Percentiles rank a stretch among this genome's conserved stretches.
phyloP scores from a whole-genome alignment of 2,888 invertebrate genomes.

The Pardosa pseudoannulata region DNA sequence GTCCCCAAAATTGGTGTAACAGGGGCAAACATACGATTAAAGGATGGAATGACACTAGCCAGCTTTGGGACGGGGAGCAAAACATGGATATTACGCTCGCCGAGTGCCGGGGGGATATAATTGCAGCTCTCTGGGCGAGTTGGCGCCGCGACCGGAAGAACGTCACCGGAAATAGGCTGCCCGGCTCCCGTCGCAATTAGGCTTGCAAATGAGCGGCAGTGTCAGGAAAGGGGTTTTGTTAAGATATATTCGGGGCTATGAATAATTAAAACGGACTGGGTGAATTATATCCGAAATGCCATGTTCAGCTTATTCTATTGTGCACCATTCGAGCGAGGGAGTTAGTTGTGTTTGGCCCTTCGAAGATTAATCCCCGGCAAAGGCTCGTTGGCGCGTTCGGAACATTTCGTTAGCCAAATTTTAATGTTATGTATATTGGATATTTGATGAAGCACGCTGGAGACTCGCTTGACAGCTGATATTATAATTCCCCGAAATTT shows the following conservation, averaged over 20 bases:
- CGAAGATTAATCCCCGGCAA: neutral
- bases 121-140: neutral
- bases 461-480: too few relatives aligned
- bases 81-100: neutral
- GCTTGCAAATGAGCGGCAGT: slow-evolving; percentile 29
- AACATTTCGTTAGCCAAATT: neutral
- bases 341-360: neutral
- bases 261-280: neutral
- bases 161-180: slow-evolving; percentile 50
- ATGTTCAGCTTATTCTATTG: neutral
- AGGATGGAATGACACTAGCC: neutral
- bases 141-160: slow-evolving; percentile 42
- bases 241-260: neutral
- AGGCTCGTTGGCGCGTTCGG: neutral
- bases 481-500: too few relatives aligned
- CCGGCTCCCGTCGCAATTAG: slow-evolving; percentile 37
- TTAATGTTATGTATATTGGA: neutral
- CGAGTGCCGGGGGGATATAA: neutral
- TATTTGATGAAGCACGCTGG: neutral
- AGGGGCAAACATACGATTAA: neutral
- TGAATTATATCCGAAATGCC: neutral
- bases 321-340: neutral
- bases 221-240: slow-evolving; percentile 4
- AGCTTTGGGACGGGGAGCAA: neutral
- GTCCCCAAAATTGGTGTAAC: neutral